These are phyloP conservation scores for Calliphora vicina DNA, from an alignment of 1,140 invertebrate species.

Conservation along the genomic window DNA sequence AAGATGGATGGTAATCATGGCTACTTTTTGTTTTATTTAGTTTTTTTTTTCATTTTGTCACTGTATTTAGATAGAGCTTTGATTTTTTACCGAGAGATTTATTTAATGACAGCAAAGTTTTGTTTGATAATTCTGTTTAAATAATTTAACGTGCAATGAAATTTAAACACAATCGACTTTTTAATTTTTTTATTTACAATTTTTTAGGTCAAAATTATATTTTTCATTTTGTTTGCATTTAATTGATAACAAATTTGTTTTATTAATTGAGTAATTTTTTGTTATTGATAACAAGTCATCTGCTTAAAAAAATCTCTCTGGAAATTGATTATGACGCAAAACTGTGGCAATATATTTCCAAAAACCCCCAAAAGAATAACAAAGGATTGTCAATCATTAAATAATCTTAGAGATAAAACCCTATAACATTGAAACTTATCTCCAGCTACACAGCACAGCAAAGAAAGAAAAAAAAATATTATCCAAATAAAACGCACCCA, in stretches of 20 bases:
- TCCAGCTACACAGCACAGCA: neutral
- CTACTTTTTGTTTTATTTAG: neutral
- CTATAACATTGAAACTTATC: slow-evolving; percentile 13
- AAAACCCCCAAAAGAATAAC: neutral
- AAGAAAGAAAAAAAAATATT: neutral
- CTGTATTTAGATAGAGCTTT: neutral
- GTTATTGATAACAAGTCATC: neutral
- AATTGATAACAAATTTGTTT: neutral
- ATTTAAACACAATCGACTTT: too few species aligned
- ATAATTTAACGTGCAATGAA: neutral
- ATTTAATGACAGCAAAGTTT: neutral
- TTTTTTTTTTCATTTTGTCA: neutral
- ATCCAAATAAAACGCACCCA: neutral
- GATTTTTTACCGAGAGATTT: slow-evolving; percentile 5
- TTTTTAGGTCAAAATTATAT: neutral
- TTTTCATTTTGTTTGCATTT: neutral
- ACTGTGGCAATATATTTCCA: neutral
- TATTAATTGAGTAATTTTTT: neutral
- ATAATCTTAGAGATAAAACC: neutral
- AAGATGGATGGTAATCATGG: neutral
- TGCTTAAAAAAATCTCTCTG: neutral
- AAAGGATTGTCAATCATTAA: slow-evolving; percentile 1
- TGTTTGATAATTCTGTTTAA: neutral
- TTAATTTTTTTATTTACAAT: neutral
- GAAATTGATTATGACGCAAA: neutral